A percentile compares a stretch with the other conserved stretches of the same genome.
phyloP scores from a whole-genome alignment of 2,797 vertebrate genomes.

The Leptoclinus maculatus region DNA sequence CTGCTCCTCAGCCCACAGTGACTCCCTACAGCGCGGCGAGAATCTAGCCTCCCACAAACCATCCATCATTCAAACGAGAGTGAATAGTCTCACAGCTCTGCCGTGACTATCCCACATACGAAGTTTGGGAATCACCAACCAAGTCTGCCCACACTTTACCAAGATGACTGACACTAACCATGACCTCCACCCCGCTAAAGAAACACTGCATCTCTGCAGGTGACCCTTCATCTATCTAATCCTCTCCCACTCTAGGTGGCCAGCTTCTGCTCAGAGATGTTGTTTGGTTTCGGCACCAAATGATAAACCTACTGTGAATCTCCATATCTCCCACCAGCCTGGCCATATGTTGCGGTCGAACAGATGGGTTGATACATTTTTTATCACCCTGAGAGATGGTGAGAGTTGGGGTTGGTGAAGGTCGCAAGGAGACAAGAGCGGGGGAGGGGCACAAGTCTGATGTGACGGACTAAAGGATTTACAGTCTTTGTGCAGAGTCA shows the following conservation, averaged over 20 bases:
- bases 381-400: conserved; percentile 33
- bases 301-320: conserved; percentile 38
- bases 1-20: conserved; percentile 60
- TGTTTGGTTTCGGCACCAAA: conserved; percentile 25
- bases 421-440: conserved; percentile 15
- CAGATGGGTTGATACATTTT: conserved; percentile 66
- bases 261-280: conserved; percentile 27
- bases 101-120: conserved; percentile 44
- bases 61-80: conserved; percentile 63
- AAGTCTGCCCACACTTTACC: conserved; percentile 31
- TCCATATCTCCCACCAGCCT: conserved; percentile 35
- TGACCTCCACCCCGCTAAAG: conserved; percentile 22
- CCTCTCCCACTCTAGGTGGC: neutral
- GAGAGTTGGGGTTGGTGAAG: conserved; percentile 38
- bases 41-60: conserved; percentile 65
- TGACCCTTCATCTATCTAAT: conserved; percentile 9
- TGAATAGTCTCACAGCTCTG: conserved; percentile 42
- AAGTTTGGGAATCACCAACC: conserved; percentile 56
- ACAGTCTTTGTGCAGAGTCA: conserved; percentile 42
- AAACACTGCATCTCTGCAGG: conserved; percentile 4
- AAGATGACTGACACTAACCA: neutral
- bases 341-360: conserved; percentile 51
- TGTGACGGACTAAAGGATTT: conserved; percentile 40
- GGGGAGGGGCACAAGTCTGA: conserved; percentile 32
- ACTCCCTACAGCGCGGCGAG: conserved; percentile 51